Conservation (phyloP, 2,888 invertebrate species). For the Meiosimyza platycephala region DNA sequence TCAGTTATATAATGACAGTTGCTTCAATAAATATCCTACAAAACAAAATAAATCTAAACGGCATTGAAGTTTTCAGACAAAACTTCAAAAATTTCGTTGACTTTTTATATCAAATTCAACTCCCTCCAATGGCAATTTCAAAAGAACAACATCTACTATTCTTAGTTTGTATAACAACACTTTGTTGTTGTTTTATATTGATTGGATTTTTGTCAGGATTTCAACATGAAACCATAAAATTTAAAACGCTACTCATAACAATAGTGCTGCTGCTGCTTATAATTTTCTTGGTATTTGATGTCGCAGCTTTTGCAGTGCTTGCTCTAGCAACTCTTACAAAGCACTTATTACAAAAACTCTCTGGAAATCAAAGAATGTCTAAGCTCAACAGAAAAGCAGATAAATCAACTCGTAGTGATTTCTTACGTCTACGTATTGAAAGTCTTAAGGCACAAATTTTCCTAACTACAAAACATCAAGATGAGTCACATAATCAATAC, state of each 20-base stretch:
- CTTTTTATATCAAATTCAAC: background rate
- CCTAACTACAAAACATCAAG: constrained; percentile 48
- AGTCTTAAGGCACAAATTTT: constrained; percentile 49
- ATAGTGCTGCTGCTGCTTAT: constrained; percentile 45
- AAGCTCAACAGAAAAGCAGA: background rate
- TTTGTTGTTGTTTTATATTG: constrained; percentile 17
- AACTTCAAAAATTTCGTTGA: background rate
- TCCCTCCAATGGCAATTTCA: background rate
- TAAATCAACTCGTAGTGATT: constrained; percentile 44
- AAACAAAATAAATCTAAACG: no score
- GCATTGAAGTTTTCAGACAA: background rate
- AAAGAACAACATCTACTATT: constrained; percentile 7
- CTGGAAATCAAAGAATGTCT: background rate
- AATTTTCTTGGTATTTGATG: constrained; percentile 51
- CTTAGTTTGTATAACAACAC: constrained; percentile 14
- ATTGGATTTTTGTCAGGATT: constrained; percentile 45
- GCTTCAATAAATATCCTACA: no score
- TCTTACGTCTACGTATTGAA: constrained; percentile 48
- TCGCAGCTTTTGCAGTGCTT: constrained; percentile 45
- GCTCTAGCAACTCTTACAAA: constrained; percentile 38
- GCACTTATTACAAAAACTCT: background rate
- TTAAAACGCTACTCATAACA: constrained; percentile 49
- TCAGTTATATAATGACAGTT: no score
- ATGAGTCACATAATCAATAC: constrained; percentile 51
- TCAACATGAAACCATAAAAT: constrained; percentile 48